Evolutionary conservation across 2,888 invertebrate genomes (phyloP).

Genomic region (Nipponacmea schrenckii): DNA sequence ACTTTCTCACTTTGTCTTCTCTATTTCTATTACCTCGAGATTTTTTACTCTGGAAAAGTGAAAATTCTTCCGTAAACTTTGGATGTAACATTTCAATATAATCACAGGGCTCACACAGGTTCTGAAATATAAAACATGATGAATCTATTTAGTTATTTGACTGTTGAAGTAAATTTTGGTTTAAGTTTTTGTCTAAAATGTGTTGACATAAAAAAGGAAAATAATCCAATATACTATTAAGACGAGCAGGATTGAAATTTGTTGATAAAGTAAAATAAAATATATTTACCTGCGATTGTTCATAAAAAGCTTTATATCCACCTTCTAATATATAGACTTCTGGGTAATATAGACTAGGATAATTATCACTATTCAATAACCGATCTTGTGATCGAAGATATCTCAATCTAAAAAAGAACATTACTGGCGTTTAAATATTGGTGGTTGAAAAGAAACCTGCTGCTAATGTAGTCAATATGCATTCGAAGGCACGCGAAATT

Average conservation of each 20-base stretch:
- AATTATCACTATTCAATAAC: constrained; percentile 79
- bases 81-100: constrained; percentile 89
- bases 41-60: constrained; percentile 36
- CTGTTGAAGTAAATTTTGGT: too few species aligned
- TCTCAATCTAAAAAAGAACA: constrained; percentile 78
- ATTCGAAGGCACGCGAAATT: too few species aligned
- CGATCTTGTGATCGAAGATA: constrained; percentile 86
- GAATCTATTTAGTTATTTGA: too few species aligned
- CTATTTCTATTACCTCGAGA: constrained; percentile 1
- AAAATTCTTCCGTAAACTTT: constrained; percentile 76
- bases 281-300: constrained; percentile 68
- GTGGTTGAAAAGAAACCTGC: too few species aligned
- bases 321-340: constrained; percentile 91
- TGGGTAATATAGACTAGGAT: constrained; percentile 87
- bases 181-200: too few species aligned
- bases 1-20: not conserved
- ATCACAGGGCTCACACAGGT: constrained; percentile 77
- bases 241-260: too few species aligned
- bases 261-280: not conserved
- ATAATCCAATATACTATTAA: too few species aligned
- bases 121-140: constrained; percentile 53
- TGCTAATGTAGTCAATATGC: too few species aligned
- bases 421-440: too few species aligned
- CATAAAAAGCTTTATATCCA: constrained; percentile 86
- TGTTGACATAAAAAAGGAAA: too few species aligned